Evolutionary conservation across 2,113 vertebrate genomes (phyloP).

Genomic region (Microcebus griseorufus): DNA sequence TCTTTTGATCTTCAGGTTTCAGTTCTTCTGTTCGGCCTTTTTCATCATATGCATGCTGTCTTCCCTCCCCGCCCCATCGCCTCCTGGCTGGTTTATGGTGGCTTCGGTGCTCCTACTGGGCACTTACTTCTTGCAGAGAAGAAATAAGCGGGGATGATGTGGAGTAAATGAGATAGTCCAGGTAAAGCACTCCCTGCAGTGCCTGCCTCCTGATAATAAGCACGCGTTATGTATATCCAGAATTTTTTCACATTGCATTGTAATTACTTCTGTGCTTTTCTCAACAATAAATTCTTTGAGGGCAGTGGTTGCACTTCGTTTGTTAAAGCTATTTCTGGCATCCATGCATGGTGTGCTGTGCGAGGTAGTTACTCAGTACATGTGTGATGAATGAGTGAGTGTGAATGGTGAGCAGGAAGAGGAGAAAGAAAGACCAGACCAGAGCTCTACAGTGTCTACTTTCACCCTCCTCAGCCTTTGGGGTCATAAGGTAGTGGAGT

Average conservation of each 20-base stretch:
- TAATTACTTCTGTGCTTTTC: neutral
- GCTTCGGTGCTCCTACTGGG: neutral
- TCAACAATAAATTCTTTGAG: neutral
- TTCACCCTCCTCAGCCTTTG: fast-evolving
- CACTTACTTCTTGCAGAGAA: no score
- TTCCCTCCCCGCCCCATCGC: fast-evolving
- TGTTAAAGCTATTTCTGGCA: neutral
- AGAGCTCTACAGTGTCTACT: neutral
- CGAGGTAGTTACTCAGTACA: neutral
- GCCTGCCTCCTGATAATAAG: neutral
- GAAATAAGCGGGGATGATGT: neutral
- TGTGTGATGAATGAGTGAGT: neutral
- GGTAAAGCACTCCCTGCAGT: fast-evolving
- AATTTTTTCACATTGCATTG: neutral
- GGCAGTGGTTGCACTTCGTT: neutral
- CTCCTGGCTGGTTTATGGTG: neutral
- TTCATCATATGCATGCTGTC: neutral
- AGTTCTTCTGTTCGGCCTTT: neutral
- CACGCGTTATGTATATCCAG: fast-evolving
- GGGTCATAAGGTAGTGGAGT: neutral
- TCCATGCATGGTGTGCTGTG: neutral
- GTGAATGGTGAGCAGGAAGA: neutral
- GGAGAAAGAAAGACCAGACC: neutral
- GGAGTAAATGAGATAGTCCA: neutral
- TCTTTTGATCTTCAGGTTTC: neutral